A percentile compares a stretch with the other conserved stretches of the same genome.
phyloP scores from a whole-genome alignment of 1,140 invertebrate genomes.

The Cyrtorhinus lividipennis region DNA sequence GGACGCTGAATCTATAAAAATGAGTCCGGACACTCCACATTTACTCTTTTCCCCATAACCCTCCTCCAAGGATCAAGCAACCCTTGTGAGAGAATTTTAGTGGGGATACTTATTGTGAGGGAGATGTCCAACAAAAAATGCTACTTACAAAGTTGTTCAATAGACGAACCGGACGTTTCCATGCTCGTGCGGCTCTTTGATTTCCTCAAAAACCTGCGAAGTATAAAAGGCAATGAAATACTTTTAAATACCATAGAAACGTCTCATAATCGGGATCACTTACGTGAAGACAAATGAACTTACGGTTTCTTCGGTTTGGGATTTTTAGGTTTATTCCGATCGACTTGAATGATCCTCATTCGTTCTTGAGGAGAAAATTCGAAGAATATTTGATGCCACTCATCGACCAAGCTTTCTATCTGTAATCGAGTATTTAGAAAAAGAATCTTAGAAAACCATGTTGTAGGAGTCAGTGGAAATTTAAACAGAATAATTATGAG shows the following conservation, averaged over 20 bases:
- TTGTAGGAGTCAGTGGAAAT: background rate
- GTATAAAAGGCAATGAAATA: background rate
- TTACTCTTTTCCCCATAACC: too few relatives aligned
- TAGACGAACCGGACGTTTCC: background rate
- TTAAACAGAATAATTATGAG: background rate
- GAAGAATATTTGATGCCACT: slow-evolving; percentile 13
- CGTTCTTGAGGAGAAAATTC: slow-evolving; percentile 2
- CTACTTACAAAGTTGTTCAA: too few relatives aligned
- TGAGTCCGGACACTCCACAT: too few relatives aligned
- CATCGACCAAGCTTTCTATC: slow-evolving; percentile 7
- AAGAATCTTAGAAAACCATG: background rate
- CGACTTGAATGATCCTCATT: slow-evolving; percentile 11
- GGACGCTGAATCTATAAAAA: too few relatives aligned
- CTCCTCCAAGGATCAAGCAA: too few relatives aligned
- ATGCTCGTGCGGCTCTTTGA: background rate
- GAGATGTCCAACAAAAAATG: too few relatives aligned
- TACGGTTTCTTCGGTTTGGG: background rate
- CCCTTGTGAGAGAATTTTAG: too few relatives aligned
- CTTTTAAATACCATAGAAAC: too few relatives aligned
- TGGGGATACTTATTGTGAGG: too few relatives aligned
- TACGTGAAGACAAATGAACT: background rate
- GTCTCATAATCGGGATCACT: too few relatives aligned
- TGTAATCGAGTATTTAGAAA: background rate
- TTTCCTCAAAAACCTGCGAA: background rate
- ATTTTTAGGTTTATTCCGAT: slow-evolving; percentile 5